Evolutionary conservation across 1,140 invertebrate genomes (phyloP).

Genomic region (Temnothorax longispinosus): DNA sequence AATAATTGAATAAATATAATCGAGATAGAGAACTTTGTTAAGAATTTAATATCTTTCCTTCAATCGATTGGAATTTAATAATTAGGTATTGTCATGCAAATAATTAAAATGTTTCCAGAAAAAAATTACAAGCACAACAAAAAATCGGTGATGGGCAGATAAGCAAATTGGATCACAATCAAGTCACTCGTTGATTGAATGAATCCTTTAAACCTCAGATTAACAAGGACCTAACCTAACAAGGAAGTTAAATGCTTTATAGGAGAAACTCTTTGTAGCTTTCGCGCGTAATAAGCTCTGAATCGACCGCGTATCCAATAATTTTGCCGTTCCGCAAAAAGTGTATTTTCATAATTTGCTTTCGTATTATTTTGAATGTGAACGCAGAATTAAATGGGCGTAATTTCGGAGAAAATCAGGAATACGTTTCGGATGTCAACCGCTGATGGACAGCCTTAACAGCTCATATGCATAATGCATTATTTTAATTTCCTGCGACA

Average conservation of each 20-base stretch:
- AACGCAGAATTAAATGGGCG: background rate
- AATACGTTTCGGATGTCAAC: background rate
- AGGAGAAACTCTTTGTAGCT: background rate
- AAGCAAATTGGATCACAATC: slow-evolving; percentile 13
- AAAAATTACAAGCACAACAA: background rate
- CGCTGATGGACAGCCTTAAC: slow-evolving; percentile 2
- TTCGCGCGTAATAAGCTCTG: background rate
- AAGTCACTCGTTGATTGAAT: background rate
- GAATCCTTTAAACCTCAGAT: background rate
- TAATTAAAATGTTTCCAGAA: slow-evolving; percentile 1
- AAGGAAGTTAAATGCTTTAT: slow-evolving; percentile 4
- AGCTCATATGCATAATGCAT: slow-evolving; percentile 38
- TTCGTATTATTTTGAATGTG: background rate
- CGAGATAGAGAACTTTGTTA: background rate
- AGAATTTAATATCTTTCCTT: too few species aligned
- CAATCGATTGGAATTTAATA: background rate
- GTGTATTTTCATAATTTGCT: background rate
- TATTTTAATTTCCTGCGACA: slow-evolving; percentile 42
- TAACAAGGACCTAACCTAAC: background rate
- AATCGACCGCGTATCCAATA: background rate
- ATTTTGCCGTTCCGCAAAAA: background rate
- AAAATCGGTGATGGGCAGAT: background rate
- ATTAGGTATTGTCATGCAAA: background rate
- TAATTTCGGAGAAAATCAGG: background rate
- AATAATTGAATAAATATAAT: background rate